Conservation (phyloP, 2,113 vertebrate species). For the Phrynocephalus versicolor region DNA sequence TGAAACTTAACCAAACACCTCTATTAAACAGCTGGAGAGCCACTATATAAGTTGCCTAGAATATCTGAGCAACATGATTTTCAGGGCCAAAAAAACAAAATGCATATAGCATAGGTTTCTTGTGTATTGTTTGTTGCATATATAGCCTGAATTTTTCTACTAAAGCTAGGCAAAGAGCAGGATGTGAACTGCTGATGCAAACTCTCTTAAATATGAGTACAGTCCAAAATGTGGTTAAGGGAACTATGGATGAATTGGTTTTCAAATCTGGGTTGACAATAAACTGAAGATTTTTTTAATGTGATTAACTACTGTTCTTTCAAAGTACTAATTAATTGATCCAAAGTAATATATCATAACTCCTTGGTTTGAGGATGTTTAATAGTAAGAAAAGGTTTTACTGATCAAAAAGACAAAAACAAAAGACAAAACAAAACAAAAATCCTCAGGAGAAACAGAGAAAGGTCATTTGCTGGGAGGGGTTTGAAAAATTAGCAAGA, state of each 20-base stretch:
- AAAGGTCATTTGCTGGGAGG: no score
- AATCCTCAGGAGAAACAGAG: background rate
- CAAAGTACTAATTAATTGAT: conserved; percentile 8
- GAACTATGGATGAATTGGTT: conserved; percentile 12
- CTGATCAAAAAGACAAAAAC: background rate
- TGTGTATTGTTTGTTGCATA: no score
- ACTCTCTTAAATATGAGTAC: background rate
- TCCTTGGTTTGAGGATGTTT: background rate
- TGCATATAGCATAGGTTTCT: no score
- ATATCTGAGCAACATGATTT: no score
- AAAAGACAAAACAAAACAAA: no score
- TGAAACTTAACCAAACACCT: background rate
- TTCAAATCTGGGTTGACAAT: conserved; percentile 7
- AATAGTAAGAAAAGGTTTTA: background rate
- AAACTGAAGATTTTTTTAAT: conserved; percentile 1
- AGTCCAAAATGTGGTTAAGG: background rate
- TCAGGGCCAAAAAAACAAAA: no score
- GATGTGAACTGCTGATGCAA: background rate
- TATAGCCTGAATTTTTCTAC: no score
- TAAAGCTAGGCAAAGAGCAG: no score
- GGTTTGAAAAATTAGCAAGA: background rate
- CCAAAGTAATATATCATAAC: background rate
- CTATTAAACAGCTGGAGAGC: background rate
- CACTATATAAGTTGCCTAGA: background rate
- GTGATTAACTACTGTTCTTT: conserved; percentile 12